Evolutionary conservation across 2,888 invertebrate genomes (phyloP).

Genomic region (Lampropteryx suffumata): DNA sequence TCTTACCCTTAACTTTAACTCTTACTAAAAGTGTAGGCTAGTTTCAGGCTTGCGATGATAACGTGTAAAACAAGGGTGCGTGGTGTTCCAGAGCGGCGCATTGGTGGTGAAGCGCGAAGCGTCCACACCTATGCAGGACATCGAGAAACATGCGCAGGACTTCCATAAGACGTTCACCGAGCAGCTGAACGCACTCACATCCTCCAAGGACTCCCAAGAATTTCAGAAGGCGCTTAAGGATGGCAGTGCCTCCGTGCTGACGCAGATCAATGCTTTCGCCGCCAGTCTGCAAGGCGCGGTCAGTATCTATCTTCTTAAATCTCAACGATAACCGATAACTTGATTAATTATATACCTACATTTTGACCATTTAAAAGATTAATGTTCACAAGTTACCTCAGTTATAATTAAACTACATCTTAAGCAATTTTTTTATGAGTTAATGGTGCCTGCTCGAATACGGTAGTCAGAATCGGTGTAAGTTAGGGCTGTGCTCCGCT

Average conservation of each 20-base stretch:
- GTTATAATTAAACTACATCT: no score
- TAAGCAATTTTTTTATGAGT: no score
- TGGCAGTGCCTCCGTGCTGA: conserved; percentile 57
- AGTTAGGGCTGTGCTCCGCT: no score
- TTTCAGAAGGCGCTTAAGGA: conserved; percentile 64
- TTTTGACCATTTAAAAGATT: no score
- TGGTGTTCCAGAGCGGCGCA: conserved; percentile 49
- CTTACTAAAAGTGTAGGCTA: no score
- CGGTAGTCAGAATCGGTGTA: no score
- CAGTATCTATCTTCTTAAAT: conserved; percentile 39
- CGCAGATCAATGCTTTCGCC: conserved; percentile 59
- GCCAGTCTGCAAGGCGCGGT: conserved; percentile 59
- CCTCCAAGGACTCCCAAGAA: conserved; percentile 66
- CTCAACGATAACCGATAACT: no score
- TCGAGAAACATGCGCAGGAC: conserved; percentile 61
- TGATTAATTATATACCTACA: no score
- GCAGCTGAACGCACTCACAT: conserved; percentile 51
- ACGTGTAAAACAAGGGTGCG: not conserved
- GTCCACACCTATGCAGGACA: conserved; percentile 48
- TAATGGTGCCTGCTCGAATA: no score
- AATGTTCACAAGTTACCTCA: no score
- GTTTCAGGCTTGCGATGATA: no score
- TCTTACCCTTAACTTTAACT: no score
- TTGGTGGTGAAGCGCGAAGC: conserved; percentile 62
- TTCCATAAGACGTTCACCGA: conserved; percentile 62